phyloP scores from a whole-genome alignment of 1,140 invertebrate species.

The Aplysia californica region DNA sequence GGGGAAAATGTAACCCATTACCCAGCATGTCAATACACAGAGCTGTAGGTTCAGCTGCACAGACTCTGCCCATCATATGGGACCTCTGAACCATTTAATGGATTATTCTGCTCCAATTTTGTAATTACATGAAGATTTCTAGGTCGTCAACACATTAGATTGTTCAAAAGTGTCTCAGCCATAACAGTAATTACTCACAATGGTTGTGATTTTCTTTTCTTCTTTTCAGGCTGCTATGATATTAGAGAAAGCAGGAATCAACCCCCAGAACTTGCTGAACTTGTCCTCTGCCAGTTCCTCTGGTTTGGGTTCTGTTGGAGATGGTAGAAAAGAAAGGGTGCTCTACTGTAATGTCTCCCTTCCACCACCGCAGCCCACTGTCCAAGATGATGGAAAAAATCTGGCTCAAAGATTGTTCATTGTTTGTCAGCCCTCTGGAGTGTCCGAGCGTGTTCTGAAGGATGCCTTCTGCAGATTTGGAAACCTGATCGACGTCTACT shows the following conservation, averaged over 20 bases:
- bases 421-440: slow-evolving; percentile 77
- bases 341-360: slow-evolving; percentile 76
- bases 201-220: too few relatives aligned
- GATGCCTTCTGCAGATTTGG: slow-evolving; percentile 93
- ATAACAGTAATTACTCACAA: too few relatives aligned
- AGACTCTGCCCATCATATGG: too few relatives aligned
- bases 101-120: too few relatives aligned
- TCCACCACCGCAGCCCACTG: slow-evolving; percentile 77
- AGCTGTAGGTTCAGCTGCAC: too few relatives aligned
- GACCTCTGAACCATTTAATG: too few relatives aligned
- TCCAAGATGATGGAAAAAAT: slow-evolving; percentile 76
- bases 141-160: too few relatives aligned
- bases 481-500: slow-evolving; percentile 91
- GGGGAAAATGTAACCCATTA: too few relatives aligned
- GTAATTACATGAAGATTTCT: too few relatives aligned
- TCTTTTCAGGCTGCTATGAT: slow-evolving; percentile 53
- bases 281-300: neutral
- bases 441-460: slow-evolving; percentile 82
- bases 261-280: slow-evolving; percentile 44
- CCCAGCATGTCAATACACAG: too few relatives aligned
- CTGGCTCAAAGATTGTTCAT: slow-evolving; percentile 73
- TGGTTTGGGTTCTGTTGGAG: slow-evolving; percentile 67
- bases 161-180: too few relatives aligned
- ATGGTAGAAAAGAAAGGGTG: slow-evolving; percentile 65
- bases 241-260: slow-evolving; percentile 60